These are phyloP conservation scores for Laothoe populi DNA, from an alignment of 2,888 invertebrate species.

Conservation along the genomic window DNA sequence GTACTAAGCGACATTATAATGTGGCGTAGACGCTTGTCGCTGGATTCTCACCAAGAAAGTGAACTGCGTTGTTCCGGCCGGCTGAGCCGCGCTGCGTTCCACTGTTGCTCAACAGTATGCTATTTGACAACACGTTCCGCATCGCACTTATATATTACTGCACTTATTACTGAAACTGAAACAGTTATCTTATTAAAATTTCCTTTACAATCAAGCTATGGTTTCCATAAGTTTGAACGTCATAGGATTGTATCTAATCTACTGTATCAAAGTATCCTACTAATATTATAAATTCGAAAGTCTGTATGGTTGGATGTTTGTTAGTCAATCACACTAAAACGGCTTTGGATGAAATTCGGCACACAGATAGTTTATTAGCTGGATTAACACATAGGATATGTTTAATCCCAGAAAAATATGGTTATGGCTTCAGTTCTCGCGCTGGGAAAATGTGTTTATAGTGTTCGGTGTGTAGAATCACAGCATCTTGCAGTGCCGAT, in stretches of 20 bases:
- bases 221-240: neutral
- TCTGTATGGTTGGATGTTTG: too few relatives aligned
- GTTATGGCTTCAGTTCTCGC: too few relatives aligned
- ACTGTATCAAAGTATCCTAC: too few relatives aligned
- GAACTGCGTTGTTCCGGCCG: conserved; percentile 64
- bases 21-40: conserved; percentile 32
- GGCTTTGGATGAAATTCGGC: too few relatives aligned
- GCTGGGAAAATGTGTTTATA: too few relatives aligned
- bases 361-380: too few relatives aligned
- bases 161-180: conserved; percentile 7
- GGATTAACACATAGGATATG: too few relatives aligned
- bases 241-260: neutral
- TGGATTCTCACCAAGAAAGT: conserved; percentile 72
- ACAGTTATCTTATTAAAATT: neutral
- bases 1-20: conserved; percentile 8
- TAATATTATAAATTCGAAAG: too few relatives aligned
- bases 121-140: conserved; percentile 16
- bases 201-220: neutral
- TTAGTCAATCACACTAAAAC: too few relatives aligned
- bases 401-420: too few relatives aligned
- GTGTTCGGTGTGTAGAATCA: too few relatives aligned
- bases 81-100: conserved; percentile 47
- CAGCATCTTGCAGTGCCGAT: too few relatives aligned
- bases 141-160: neutral
- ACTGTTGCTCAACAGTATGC: conserved; percentile 48